Conservation (phyloP, 2,113 vertebrate genomes). For the Pomatorhinus ruficollis region DNA sequence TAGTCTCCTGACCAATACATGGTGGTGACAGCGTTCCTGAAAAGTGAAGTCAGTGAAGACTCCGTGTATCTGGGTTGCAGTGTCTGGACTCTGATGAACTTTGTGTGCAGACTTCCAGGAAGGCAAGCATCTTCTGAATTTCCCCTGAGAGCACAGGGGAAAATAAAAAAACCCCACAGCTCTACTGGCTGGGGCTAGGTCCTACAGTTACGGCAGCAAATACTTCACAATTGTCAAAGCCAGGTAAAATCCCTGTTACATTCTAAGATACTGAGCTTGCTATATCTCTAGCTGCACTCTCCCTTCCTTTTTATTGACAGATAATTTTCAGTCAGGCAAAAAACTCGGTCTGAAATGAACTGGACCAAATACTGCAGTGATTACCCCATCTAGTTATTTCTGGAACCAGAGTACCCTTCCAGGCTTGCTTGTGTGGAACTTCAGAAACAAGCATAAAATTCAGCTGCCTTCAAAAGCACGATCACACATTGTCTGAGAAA, state of each 20-base stretch:
- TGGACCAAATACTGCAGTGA: neutral
- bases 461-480: fast-evolving
- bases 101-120: neutral
- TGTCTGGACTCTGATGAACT: neutral
- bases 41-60: fast-evolving
- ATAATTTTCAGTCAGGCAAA: neutral
- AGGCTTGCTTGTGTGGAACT: neutral
- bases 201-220: neutral
- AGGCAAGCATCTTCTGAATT: neutral
- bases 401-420: neutral
- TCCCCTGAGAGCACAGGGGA: neutral
- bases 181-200: neutral
- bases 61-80: neutral
- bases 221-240: neutral
- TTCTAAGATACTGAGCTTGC: neutral
- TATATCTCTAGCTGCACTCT: neutral
- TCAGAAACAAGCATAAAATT: neutral
- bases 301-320: neutral
- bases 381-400: neutral
- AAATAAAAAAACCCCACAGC: too few species aligned
- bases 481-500: neutral
- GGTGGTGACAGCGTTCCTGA: neutral
- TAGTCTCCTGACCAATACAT: neutral
- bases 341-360: neutral
- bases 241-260: neutral